Evolutionary conservation across 2,113 vertebrate genomes (phyloP).

Genomic region (Pterophyllum scalare): DNA sequence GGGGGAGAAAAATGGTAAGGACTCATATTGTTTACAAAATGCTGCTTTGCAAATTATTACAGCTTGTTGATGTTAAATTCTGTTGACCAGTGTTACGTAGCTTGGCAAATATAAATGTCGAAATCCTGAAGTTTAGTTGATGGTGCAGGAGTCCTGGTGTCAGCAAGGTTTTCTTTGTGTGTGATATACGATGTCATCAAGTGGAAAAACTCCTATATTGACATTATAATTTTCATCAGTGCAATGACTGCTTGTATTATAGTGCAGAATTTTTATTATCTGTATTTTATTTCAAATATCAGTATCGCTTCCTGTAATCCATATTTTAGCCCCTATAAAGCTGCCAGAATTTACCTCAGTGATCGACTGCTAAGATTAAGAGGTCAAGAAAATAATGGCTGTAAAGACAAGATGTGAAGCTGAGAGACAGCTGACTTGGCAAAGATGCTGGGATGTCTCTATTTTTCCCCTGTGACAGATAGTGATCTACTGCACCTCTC

Average conservation of each 20-base stretch:
- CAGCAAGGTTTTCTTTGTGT: not conserved
- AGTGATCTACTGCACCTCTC: constrained; percentile 42
- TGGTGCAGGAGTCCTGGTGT: not conserved
- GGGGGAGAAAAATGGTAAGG: constrained; percentile 93
- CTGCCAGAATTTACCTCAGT: not conserved
- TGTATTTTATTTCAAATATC: not conserved
- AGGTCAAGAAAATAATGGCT: constrained; percentile 4
- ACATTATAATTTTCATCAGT: not conserved
- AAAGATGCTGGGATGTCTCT: constrained; percentile 8
- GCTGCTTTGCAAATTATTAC: not conserved
- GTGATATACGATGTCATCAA: not conserved
- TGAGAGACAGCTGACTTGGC: constrained; percentile 33
- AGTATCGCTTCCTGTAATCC: not conserved
- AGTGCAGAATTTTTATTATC: not conserved
- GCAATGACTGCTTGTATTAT: not conserved
- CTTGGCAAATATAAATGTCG: not conserved
- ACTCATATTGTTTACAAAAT: not conserved
- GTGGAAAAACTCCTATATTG: not conserved
- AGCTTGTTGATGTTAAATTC: not conserved
- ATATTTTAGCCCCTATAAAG: constrained; percentile 3
- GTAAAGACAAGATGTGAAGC: constrained; percentile 31
- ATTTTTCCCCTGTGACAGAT: constrained; percentile 29
- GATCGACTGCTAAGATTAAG: constrained; percentile 4
- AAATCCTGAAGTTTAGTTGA: not conserved
- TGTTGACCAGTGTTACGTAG: not conserved